Percentiles rank a stretch among this genome's conserved stretches.
Conservation (phyloP, 2,797 vertebrate genomes). For the Galago senegalensis region DNA sequence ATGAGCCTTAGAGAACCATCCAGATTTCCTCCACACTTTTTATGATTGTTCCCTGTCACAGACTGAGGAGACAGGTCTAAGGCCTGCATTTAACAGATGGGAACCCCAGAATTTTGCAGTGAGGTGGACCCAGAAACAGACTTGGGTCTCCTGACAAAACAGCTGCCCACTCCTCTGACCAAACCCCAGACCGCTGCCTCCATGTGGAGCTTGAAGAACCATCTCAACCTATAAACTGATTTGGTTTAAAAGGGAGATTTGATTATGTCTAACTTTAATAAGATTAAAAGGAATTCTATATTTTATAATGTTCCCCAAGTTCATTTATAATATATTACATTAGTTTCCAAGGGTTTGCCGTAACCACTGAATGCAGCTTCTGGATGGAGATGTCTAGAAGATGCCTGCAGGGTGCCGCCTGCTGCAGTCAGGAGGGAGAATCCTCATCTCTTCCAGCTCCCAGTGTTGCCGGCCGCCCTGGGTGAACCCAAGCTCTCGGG, state of each 20-base stretch:
- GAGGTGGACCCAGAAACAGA: rapidly evolving
- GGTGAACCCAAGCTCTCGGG: no score
- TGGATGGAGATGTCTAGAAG: background rate
- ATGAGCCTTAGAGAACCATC: background rate
- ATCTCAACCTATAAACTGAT: background rate
- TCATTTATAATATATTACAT: background rate
- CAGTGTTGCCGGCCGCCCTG: rapidly evolving
- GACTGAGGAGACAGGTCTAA: rapidly evolving
- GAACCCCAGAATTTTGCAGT: background rate
- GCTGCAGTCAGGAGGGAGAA: rapidly evolving
- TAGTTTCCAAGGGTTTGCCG: rapidly evolving
- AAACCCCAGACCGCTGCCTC: rapidly evolving
- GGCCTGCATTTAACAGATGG: no score
- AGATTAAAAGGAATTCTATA: background rate
- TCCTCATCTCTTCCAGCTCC: rapidly evolving
- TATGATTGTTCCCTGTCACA: background rate
- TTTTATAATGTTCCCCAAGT: background rate
- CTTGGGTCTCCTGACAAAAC: background rate
- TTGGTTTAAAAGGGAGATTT: background rate
- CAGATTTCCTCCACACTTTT: background rate
- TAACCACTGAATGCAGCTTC: background rate
- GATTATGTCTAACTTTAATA: background rate
- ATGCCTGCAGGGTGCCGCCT: rapidly evolving
- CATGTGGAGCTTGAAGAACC: rapidly evolving
- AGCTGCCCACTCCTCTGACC: rapidly evolving